Evolutionary conservation across 2,113 vertebrate species (phyloP), one percentile per base, ranked within the genome.

Genomic region (Nerophis lumbriciformis): DNA sequence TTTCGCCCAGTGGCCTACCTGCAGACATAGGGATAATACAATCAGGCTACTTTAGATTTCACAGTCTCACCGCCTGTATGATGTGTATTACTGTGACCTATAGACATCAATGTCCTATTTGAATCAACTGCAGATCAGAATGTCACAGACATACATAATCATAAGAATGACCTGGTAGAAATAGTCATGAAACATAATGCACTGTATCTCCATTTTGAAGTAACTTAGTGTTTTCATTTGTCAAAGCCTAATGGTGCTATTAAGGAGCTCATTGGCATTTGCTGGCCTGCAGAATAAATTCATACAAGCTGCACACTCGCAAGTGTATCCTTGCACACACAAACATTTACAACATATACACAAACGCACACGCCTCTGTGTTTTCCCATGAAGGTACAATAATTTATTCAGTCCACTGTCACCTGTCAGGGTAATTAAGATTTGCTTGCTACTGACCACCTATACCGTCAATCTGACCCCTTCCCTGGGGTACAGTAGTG

Each of bases 401-500:
- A 59, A 87, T 87, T 75, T 84, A 87, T 89, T 82, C 72, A 73
- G 72, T 82, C 76, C 63, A 62, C 81, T 77, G 80, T 85, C 80
- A 87, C 79, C 70, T 84, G 77, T 81, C 78, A 82, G 61, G 68
- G 72, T 87, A 87, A 90, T 85, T 80, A 80, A 88, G 84, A 87
- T 86, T 79, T 85, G 79, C 76, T 79, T 79, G 67, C 69, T 56
- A 69, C 75, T 84, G 69, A 77, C 77, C 82, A 84, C 72, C 83
- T 70, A 59, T 53, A 69, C 50, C 58, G 64, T 63, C 48, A 58
- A 45, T 59, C 66, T 68, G 61, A 63, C 54, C 37, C 51, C 58
- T 58, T 78, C 73, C 81, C 68, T 0, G 11, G 78, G 81, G 80
- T 19, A 64, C 66, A 61, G 47, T 58, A 53, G 57, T 55, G 64